Evolutionary conservation across 2,797 vertebrate species (phyloP).

Genomic region (Brachyrhaphis roseni): DNA sequence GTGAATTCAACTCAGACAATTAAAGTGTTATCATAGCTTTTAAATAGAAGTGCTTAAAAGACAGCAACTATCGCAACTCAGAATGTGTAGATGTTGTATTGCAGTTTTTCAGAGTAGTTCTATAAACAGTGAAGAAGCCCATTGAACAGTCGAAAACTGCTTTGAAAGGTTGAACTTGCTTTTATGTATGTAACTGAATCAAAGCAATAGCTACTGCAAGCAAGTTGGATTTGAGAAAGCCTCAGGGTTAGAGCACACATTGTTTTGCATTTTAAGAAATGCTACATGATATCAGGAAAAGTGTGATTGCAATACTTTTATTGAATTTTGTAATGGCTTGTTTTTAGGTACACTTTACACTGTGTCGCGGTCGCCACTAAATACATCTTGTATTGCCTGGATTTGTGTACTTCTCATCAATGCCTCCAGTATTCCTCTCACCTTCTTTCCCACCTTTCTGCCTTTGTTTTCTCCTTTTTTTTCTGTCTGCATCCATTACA

Average conservation of each 20-base stretch:
- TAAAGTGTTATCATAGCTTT: conserved; percentile 65
- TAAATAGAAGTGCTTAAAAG: conserved; percentile 62
- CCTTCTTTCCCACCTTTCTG: too few relatives aligned
- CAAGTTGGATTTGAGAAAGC: background rate
- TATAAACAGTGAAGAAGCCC: conserved; percentile 25
- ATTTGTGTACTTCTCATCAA: too few relatives aligned
- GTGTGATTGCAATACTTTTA: background rate
- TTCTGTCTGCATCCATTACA: too few relatives aligned
- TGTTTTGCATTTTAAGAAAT: background rate
- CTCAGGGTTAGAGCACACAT: background rate
- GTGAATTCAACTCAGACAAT: conserved; percentile 72
- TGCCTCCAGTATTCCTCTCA: too few relatives aligned
- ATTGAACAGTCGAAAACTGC: conserved; percentile 16
- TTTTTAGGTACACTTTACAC: too few relatives aligned
- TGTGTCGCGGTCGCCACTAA: too few relatives aligned
- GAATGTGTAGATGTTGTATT: conserved; percentile 1
- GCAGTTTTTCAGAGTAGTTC: conserved; percentile 24
- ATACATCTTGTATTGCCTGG: too few relatives aligned
- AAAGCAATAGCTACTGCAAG: background rate
- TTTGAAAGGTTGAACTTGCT: conserved; percentile 8
- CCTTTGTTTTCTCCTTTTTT: too few relatives aligned
- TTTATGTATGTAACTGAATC: conserved; percentile 22
- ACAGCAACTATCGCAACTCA: conserved; percentile 25
- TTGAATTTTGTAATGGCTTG: background rate
- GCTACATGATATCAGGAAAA: background rate